Base-by-base conservation (phyloP, 2,113 vertebrate genomes). In the Camelus bactrianus region DNA sequence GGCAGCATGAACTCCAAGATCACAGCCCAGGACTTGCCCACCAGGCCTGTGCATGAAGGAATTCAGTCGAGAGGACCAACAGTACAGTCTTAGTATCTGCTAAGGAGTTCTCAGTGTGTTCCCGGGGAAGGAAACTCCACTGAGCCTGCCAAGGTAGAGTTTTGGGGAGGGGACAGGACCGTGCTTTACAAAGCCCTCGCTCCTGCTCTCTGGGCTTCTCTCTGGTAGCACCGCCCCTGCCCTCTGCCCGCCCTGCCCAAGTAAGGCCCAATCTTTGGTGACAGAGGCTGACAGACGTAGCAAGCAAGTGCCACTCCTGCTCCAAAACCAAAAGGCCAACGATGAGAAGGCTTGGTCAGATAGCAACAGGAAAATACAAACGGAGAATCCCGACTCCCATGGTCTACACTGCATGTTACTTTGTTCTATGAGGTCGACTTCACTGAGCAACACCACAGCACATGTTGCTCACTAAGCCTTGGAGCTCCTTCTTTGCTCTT, bases 341-440 rank as follows among this genome's bases (percentile, higher is more conserved):
- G 48, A 10, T 8, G 30, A 93, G 67, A 77, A 77, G 65, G 17
- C 28, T 15, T 86, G 81, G 48, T 48, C 54, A 84, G 75, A 69
- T 0, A 65, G 76, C 30, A 72, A 38, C 0, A 58, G 81, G 79
- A 69, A 95, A 76, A 54, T 38, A 14, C 35, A 67, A 20, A 11
- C 1, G 54, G 75, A 77, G 50, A 89, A 69, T 19, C n/a, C 26
- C 42, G n/a, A 20, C 7, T 65, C 54, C 69, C 24, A 3, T 0
- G 12, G 42, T 62, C 72, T 73, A 12, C 19, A n/a, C 26, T 12
- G 22, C 4, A 62, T 14, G 15, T 22, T 46, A 35, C 19, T 54
- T 6, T 22, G n/a, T 30, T 69, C 48, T 62, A 2, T 0, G 17
- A 0, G 10, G 62, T 1, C 0, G 9, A 52, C 6, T 48, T 85